Base-by-base conservation (phyloP, 2,113 vertebrate species). In the Caranx ignobilis region DNA sequence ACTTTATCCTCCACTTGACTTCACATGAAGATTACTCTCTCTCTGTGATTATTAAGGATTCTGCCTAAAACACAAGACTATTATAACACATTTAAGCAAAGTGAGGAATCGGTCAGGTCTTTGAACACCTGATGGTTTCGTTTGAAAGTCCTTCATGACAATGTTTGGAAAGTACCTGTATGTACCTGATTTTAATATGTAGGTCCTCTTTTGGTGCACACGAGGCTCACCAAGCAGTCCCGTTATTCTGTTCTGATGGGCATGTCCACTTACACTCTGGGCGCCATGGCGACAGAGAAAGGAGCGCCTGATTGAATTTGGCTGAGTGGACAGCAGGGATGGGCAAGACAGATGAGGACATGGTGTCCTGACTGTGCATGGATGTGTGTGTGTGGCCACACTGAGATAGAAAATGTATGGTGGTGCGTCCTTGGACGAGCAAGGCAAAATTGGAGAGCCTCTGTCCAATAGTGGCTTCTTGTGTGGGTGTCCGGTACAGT, bases 271-370 rank as follows among this genome's bases (percentile, higher is more conserved):
- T 84, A 77, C 83, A 76, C 65, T 76, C 55, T 11, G 77, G 81
- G 79, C 76, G 65, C 88, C 89, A 89, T 91, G 88, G 89, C 21
- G 75, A 92, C 90, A 81, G 81, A 18, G 75, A 86, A 71, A 81
- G 67, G 77, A 88, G 85, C 55, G 83, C 64, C 85, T 92, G 90
- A 94, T 92, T 92, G 87, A 84, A 94, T 93, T 93, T 91, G 85
- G 86, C 64, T 86, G 81, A 87, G 77, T 47, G 61, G 86, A 77
- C 86, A 56, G 82, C 71, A 60, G 81, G 88, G 90, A 90, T 89
- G 87, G 88, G 88, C 83, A 50, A 66, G 83, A 87, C 88, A 34
- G 71, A 88, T 65, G 79, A 92, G 88, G 83, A 90, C 87, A 84
- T 1, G 47, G 57, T 81, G 87, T 91, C 79, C 87, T 83, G 64